These are phyloP conservation scores for Dinomys branickii DNA, from an alignment of 2,113 vertebrate genomes.

Conservation along the genomic window DNA sequence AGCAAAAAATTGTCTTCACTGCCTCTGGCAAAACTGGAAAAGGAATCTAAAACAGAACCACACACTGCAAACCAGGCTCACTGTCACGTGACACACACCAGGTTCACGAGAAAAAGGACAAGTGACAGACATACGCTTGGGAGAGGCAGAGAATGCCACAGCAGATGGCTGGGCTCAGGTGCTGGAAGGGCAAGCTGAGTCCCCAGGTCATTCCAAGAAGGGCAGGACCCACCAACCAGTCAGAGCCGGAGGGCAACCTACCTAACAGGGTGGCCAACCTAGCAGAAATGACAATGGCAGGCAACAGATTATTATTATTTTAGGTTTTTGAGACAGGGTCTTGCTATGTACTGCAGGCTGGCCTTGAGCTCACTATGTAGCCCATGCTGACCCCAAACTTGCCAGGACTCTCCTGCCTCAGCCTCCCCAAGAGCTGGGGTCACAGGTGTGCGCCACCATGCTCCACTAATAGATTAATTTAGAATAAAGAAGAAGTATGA, in stretches of 20 bases:
- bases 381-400: not conserved
- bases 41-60: not conserved
- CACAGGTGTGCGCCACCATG: not conserved
- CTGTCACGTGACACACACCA: not conserved
- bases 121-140: not conserved
- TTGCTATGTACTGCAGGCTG: not conserved
- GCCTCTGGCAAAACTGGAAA: constrained; percentile 22
- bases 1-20: constrained; percentile 17
- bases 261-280: not conserved
- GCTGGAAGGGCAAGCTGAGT: not conserved
- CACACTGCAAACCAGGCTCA: not conserved
- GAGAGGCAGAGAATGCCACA: not conserved
- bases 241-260: not conserved
- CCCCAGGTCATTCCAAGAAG: not conserved
- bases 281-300: not conserved
- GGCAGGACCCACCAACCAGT: not conserved
- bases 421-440: not conserved
- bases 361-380: not conserved
- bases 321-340: not conserved
- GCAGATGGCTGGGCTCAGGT: not conserved
- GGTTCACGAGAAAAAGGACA: not conserved
- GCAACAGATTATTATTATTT: not conserved
- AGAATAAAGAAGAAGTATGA: not conserved
- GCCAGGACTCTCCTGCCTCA: not conserved
- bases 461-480: not conserved